Evolutionary conservation across 2,797 vertebrate species (phyloP).

Genomic region (Spinus pinus): DNA sequence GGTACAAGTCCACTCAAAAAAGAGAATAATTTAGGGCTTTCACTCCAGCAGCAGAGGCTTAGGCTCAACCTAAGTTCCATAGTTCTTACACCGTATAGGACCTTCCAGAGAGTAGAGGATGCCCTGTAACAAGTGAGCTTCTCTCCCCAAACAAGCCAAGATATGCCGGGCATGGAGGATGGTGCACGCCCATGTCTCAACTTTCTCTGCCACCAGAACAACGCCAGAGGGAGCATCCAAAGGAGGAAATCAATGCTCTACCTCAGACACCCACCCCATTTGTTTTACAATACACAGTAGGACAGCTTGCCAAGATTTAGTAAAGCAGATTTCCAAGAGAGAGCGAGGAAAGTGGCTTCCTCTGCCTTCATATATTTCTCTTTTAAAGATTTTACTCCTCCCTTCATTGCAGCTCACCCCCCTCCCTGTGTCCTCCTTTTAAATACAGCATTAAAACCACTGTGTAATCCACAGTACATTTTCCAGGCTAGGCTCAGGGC

Average conservation of each 20-base stretch:
- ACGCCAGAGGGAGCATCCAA: neutral
- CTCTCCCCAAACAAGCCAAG: neutral
- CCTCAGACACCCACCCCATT: neutral
- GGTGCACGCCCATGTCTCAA: accelerated
- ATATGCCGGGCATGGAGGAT: accelerated
- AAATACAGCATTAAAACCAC: neutral
- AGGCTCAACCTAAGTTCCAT: neutral
- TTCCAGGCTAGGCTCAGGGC: neutral
- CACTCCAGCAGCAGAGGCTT: neutral
- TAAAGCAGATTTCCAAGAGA: neutral
- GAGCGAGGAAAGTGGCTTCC: neutral
- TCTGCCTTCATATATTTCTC: neutral
- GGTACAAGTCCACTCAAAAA: neutral
- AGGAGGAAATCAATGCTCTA: neutral
- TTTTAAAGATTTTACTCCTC: neutral
- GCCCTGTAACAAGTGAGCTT: neutral
- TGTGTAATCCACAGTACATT: neutral
- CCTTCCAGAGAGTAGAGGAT: neutral
- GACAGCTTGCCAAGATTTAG: neutral
- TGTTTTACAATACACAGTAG: neutral
- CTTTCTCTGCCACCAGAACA: neutral
- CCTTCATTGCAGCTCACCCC: neutral
- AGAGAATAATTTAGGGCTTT: neutral
- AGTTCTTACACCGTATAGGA: neutral
- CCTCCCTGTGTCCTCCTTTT: neutral